phyloP scores from a whole-genome alignment of 2,797 vertebrate genomes.

The Chelmon rostratus region DNA sequence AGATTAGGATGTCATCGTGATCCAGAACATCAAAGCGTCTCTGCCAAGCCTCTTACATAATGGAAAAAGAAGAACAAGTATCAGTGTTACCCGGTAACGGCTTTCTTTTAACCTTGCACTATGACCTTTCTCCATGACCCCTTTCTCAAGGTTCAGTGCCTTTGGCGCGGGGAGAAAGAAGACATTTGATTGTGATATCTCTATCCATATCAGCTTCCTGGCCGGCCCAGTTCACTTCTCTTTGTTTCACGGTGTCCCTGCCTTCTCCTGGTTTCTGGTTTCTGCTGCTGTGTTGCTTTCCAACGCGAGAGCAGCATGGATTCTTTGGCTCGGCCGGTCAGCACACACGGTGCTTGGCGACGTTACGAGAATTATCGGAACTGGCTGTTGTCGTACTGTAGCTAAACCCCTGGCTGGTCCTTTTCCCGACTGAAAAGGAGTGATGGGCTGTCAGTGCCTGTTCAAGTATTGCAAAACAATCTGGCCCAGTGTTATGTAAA shows the following conservation, averaged over 20 bases:
- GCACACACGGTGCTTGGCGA: slow-evolving; percentile 24
- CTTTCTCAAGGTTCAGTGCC: slow-evolving; percentile 58
- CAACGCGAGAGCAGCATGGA: slow-evolving; percentile 58
- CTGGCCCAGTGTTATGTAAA: slow-evolving; percentile 30
- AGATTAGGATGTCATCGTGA: slow-evolving; percentile 23
- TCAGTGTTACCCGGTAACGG: slow-evolving; percentile 36
- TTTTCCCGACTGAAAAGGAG: slow-evolving; percentile 25
- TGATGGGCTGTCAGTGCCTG: slow-evolving; percentile 19
- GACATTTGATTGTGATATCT: slow-evolving; percentile 61
- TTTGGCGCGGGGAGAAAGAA: slow-evolving; percentile 43
- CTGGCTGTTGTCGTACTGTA: slow-evolving; percentile 19
- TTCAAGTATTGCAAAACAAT: slow-evolving; percentile 36
- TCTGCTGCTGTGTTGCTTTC: slow-evolving; percentile 52
- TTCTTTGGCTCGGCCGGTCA: slow-evolving; percentile 41
- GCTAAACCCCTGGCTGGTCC: slow-evolving; percentile 5
- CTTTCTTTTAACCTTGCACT: slow-evolving; percentile 43
- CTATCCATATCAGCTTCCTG: slow-evolving; percentile 53
- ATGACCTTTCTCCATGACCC: slow-evolving; percentile 63
- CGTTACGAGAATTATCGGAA: slow-evolving; percentile 6
- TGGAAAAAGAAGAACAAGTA: slow-evolving; percentile 36
- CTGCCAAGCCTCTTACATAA: slow-evolving; percentile 49
- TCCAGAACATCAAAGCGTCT: slow-evolving; percentile 24
- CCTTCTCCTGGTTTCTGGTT: slow-evolving; percentile 68
- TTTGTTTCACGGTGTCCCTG: slow-evolving; percentile 59
- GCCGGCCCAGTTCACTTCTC: slow-evolving; percentile 47